Evolutionary conservation across 2,888 invertebrate species (phyloP).

Genomic region (Idaea aversata): DNA sequence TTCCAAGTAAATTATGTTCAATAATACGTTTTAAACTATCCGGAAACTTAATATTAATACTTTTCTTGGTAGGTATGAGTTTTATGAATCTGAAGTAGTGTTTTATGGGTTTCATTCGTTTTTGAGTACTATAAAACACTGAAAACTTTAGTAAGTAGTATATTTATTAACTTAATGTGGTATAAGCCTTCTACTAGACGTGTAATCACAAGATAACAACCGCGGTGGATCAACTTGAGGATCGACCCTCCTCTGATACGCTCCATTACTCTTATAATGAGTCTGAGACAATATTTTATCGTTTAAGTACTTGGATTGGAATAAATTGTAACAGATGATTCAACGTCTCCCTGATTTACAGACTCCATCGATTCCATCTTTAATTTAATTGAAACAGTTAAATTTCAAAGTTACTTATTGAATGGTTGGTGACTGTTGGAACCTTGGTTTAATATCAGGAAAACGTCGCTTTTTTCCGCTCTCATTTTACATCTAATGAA

Average conservation of each 20-base stretch:
- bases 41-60: neutral
- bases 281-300: conserved; percentile 68
- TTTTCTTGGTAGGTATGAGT: conserved; percentile 5
- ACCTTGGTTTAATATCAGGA: conserved; percentile 43
- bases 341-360: conserved; percentile 56
- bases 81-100: neutral
- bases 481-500: conserved; percentile 68
- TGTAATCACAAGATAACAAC: conserved; percentile 56
- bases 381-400: neutral
- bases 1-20: conserved; percentile 39
- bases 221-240: conserved; percentile 33
- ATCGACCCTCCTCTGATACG: conserved; percentile 26
- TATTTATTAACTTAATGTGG: neutral
- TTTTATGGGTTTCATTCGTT: neutral
- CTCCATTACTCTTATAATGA: conserved; percentile 58
- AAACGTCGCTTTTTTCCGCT: conserved; percentile 58
- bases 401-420: conserved; percentile 37
- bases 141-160: too few relatives aligned
- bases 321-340: conserved; percentile 75
- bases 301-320: conserved; percentile 58
- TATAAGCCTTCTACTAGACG: conserved; percentile 5
- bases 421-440: conserved; percentile 40
- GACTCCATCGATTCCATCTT: conserved; percentile 52
- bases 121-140: too few relatives aligned
- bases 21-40: conserved; percentile 20